These are phyloP conservation scores for Rhopalosiphum maidis DNA, from an alignment of 1,140 invertebrate genomes.

Conservation along the genomic window DNA sequence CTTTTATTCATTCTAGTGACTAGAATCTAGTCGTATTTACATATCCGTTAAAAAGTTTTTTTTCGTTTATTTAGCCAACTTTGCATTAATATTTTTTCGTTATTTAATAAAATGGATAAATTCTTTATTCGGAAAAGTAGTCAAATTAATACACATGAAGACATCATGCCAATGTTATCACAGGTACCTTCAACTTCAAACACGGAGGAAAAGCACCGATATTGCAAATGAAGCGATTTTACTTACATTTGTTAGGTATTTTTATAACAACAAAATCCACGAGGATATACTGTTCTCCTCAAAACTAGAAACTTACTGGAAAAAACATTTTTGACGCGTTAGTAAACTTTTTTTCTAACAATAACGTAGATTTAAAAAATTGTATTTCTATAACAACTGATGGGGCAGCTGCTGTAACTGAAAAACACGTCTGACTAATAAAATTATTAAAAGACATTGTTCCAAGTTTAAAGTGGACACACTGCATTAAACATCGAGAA, in stretches of 20 bases:
- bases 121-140: conserved; percentile 1
- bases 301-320: background rate
- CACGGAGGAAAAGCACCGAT: background rate
- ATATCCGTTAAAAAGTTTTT: too few species aligned
- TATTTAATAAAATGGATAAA: background rate
- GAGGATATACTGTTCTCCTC: conserved; percentile 19
- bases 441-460: conserved; percentile 14
- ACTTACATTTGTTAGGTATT: background rate
- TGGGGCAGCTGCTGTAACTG: conserved; percentile 27
- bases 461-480: conserved; percentile 28
- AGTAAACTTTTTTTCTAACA: background rate
- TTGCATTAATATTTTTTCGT: background rate
- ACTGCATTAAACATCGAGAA: conserved; percentile 58
- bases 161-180: conserved; percentile 13
- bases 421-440: background rate
- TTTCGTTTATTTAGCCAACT: background rate
- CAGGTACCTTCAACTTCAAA: conserved; percentile 8
- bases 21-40: background rate
- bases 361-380: conserved; percentile 10
- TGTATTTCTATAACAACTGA: conserved; percentile 18
- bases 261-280: background rate
- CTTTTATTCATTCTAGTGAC: too few species aligned
- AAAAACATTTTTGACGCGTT: conserved; percentile 18
- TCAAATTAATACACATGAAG: conserved; percentile 25
- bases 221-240: background rate